Percentiles rank a stretch among this genome's conserved stretches.
Conservation (phyloP, 2,888 invertebrate species). For the Pyrrhosoma nymphula region DNA sequence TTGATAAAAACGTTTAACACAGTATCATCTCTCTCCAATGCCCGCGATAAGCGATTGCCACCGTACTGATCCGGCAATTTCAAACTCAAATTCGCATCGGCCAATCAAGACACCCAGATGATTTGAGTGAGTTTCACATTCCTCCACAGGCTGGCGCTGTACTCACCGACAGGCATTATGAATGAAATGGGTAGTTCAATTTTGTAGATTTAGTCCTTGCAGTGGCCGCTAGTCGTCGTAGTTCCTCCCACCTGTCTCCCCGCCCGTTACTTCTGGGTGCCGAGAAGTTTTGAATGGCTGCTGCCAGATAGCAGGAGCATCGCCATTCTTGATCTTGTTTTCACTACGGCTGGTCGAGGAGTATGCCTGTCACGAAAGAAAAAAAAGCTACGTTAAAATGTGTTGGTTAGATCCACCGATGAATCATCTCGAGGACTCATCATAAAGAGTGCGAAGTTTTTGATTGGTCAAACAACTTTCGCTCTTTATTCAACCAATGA, state of each 20-base stretch:
- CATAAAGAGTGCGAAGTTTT: too few species aligned
- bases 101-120: not conserved
- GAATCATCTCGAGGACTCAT: not conserved
- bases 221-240: conserved; percentile 55
- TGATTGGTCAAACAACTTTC: too few species aligned
- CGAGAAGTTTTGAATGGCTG: conserved; percentile 51
- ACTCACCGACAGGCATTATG: conserved; percentile 63
- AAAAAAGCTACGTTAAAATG: not conserved
- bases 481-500: too few species aligned
- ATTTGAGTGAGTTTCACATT: not conserved
- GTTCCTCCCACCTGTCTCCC: conserved; percentile 33
- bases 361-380: not conserved
- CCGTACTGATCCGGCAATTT: conserved; percentile 47
- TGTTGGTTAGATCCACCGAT: not conserved
- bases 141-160: not conserved
- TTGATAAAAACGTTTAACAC: not conserved
- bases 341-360: conserved; percentile 29
- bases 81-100: conserved; percentile 30
- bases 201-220: conserved; percentile 58
- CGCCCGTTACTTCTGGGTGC: conserved; percentile 52
- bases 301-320: conserved; percentile 62
- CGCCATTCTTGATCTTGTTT: conserved; percentile 42
- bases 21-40: not conserved
- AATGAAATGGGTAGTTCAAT: conserved; percentile 28
- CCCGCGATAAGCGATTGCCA: not conserved